Percentiles rank a stretch among this genome's conserved stretches.
Evolutionary conservation across 92 coral and sea anemone species (phyloP).

Genomic region (Muricea muricata): DNA sequence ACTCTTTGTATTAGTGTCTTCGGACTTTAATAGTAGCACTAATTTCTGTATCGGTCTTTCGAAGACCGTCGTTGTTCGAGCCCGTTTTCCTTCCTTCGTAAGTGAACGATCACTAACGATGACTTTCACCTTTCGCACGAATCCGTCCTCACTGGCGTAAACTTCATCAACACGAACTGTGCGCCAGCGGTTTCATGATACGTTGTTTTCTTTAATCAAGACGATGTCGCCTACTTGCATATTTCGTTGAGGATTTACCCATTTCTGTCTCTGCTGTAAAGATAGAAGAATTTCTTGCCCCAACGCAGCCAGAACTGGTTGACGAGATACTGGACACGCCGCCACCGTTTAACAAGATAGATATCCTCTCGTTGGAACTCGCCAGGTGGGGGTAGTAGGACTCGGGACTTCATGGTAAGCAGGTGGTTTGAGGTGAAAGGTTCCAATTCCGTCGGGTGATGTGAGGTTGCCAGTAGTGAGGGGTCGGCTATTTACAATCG

Average conservation of each 20-base stretch:
- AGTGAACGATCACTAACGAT: slow-evolving; percentile 27
- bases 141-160: background rate
- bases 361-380: slow-evolving; percentile 25
- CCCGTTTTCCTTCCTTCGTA: slow-evolving; percentile 8
- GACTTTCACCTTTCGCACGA: slow-evolving; percentile 49
- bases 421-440: slow-evolving; percentile 41
- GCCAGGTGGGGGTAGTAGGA: slow-evolving; percentile 57
- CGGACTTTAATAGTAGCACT: slow-evolving; percentile 40
- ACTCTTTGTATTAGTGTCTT: background rate
- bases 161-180: slow-evolving; percentile 13
- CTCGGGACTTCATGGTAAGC: slow-evolving; percentile 37
- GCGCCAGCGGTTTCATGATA: slow-evolving; percentile 36
- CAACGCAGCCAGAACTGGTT: slow-evolving; percentile 51
- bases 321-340: slow-evolving; percentile 48
- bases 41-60: slow-evolving; percentile 57
- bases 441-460: slow-evolving; percentile 32
- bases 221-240: slow-evolving; percentile 39
- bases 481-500: slow-evolving; percentile 59
- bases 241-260: slow-evolving; percentile 37
- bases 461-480: slow-evolving; percentile 27
- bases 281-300: slow-evolving; percentile 36
- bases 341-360: slow-evolving; percentile 46
- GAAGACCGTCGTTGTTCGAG: slow-evolving; percentile 10
- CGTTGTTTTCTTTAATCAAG: slow-evolving; percentile 15
- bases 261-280: slow-evolving; percentile 41